These are phyloP conservation scores for Machimus atricapillus DNA, from an alignment of 2,888 invertebrate genomes.

Conservation along the genomic window DNA sequence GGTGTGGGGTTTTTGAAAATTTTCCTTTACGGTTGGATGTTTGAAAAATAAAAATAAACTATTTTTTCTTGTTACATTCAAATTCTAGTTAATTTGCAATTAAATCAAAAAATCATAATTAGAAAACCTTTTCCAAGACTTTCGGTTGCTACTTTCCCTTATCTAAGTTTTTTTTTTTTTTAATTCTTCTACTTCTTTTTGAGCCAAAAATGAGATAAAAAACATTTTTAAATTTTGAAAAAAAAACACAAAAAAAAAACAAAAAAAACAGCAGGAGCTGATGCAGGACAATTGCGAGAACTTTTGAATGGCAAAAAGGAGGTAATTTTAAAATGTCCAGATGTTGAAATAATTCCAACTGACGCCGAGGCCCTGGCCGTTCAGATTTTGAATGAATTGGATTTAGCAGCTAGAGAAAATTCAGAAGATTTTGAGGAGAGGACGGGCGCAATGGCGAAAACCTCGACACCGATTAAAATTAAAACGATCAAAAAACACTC, in stretches of 20 bases:
- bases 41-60: too few relatives aligned
- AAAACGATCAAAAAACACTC: slow-evolving; percentile 65
- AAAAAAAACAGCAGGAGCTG: background rate
- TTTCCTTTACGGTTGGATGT: background rate
- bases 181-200: background rate
- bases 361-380: background rate
- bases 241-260: background rate
- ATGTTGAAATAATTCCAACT: slow-evolving; percentile 27
- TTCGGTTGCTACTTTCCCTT: background rate
- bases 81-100: too few relatives aligned
- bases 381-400: background rate
- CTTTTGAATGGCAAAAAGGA: background rate
- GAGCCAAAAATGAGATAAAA: background rate
- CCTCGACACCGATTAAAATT: slow-evolving; percentile 60
- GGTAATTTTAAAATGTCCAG: background rate
- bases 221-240: background rate
- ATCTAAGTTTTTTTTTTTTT: background rate
- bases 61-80: too few relatives aligned
- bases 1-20: background rate
- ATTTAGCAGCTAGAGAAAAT: background rate
- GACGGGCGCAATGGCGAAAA: slow-evolving; percentile 41
- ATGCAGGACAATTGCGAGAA: background rate
- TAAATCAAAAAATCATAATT: too few relatives aligned
- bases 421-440: slow-evolving; percentile 6
- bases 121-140: background rate